Evolutionary conservation across 2,888 invertebrate genomes (phyloP), one percentile per base, ranked within the genome.

Genomic region (Torymus auratus): DNA sequence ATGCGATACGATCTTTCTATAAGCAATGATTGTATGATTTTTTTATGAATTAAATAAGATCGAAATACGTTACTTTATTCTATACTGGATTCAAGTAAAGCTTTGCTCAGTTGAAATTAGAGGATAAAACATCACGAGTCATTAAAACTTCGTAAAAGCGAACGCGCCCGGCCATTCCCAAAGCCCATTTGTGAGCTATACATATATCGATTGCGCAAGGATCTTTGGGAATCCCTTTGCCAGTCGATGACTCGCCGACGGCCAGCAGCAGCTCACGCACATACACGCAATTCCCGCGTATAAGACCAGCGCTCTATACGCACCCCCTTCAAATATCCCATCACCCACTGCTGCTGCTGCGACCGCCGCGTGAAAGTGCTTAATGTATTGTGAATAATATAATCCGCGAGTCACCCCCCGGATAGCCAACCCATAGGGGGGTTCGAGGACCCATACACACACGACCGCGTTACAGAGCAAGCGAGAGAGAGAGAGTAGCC

Each of bases 301-400:
- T 41, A 41, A 41, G 41, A 41, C 41, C 41, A 41, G 7, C 41
- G 7, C 41, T 41, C n/a, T n/a, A n/a, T n/a, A 7, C 7, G 41
- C 7, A 41, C 41, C 41, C 41, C 41, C 41, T 41, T 41, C 41
- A 41, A 70, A 28, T 75, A 73, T 69, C 58, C 53, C n/a, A 73
- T 28, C 20, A 41, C n/a, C 64, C 41, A 61, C 4, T 28, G 50
- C 53, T 55, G 62, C 28, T 28, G 13, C 41, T 41, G 72, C 67
- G 58, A 65, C 62, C 78, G 41, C 69, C n/a, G 64, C 73, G 84
- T 86, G 85, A 89, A 87, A 89, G 88, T 87, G 88, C 85, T 88
- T 88, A 88, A 89, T 90, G 90, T 90, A 87, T 89, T 88, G 89
- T 87, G 88, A 90, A 89, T 90, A 90, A 89, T 89, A 87, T 89